These are phyloP conservation scores for Papilio demoleus DNA, from an alignment of 2,888 invertebrate species.

Conservation along the genomic window DNA sequence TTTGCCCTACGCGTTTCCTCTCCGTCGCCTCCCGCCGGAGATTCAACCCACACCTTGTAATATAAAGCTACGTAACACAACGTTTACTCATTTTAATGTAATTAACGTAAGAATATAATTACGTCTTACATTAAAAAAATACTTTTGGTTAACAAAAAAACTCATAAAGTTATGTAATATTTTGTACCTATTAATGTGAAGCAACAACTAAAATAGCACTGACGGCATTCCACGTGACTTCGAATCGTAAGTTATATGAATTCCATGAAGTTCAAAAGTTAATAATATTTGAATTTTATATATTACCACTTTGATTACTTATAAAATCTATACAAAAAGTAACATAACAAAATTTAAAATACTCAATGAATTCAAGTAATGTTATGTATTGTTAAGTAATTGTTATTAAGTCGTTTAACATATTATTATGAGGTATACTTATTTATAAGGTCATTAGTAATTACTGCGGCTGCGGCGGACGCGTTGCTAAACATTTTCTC, in stretches of 20 bases:
- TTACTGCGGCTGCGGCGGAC: slow-evolving; percentile 73
- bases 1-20: slow-evolving; percentile 69
- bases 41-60: slow-evolving; percentile 55
- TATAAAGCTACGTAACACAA: slow-evolving; percentile 50
- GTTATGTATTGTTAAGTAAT: too few species aligned
- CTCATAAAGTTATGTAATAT: not conserved
- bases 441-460: slow-evolving; percentile 77
- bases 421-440: slow-evolving; percentile 50
- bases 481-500: slow-evolving; percentile 78
- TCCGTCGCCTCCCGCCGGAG: slow-evolving; percentile 59
- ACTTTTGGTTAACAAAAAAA: too few species aligned
- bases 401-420: slow-evolving; percentile 9
- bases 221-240: too few species aligned
- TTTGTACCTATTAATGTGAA: too few species aligned
- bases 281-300: too few species aligned
- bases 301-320: too few species aligned
- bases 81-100: slow-evolving; percentile 39
- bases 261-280: too few species aligned
- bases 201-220: too few species aligned
- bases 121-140: not conserved
- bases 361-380: too few species aligned
- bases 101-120: slow-evolving; percentile 29
- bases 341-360: too few species aligned
- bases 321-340: too few species aligned
- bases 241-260: too few species aligned